A percentile compares a stretch with the other conserved stretches of the same genome.
These are phyloP conservation scores for Aplysia californica DNA, from an alignment of 1,140 invertebrate genomes.

Conservation along the genomic window DNA sequence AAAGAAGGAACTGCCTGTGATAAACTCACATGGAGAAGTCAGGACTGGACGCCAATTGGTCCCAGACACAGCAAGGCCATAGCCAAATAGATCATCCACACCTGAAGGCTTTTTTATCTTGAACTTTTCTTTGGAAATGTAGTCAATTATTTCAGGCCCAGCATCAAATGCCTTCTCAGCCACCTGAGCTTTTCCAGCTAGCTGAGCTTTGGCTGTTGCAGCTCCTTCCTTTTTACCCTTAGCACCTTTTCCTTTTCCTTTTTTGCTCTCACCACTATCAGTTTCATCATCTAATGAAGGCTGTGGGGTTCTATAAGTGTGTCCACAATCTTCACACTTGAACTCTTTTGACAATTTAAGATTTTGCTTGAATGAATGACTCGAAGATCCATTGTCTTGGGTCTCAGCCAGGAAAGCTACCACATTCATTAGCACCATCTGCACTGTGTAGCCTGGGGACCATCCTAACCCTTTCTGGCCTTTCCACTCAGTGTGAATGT, in stretches of 20 bases:
- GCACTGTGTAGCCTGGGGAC: conserved; percentile 57
- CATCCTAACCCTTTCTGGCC: conserved; percentile 50
- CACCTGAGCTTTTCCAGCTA: not conserved
- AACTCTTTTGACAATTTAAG: conserved; percentile 33
- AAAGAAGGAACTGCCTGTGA: conserved; percentile 43
- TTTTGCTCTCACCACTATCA: conserved; percentile 6
- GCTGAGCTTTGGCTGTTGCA: not conserved
- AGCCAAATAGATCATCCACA: conserved; percentile 48
- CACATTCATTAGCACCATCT: conserved; percentile 56
- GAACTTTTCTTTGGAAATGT: conserved; percentile 51
- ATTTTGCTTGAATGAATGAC: not conserved
- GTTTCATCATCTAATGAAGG: conserved; percentile 37
- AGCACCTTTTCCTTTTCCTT: not conserved
- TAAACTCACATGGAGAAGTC: conserved; percentile 55
- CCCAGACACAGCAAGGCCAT: conserved; percentile 51
- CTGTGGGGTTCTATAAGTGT: conserved; percentile 49
- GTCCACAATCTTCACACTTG: conserved; percentile 52
- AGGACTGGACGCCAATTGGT: conserved; percentile 42
- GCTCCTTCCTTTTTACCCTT: not conserved
- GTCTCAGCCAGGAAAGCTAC: conserved; percentile 54
- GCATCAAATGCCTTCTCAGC: not conserved
- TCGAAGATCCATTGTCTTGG: not conserved
- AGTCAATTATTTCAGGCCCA: conserved; percentile 44
- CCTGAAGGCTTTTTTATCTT: conserved; percentile 33
- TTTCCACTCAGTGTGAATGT: conserved; percentile 55